Conservation (phyloP, 2,888 invertebrate species). For the Andricus quercusramuli region DNA sequence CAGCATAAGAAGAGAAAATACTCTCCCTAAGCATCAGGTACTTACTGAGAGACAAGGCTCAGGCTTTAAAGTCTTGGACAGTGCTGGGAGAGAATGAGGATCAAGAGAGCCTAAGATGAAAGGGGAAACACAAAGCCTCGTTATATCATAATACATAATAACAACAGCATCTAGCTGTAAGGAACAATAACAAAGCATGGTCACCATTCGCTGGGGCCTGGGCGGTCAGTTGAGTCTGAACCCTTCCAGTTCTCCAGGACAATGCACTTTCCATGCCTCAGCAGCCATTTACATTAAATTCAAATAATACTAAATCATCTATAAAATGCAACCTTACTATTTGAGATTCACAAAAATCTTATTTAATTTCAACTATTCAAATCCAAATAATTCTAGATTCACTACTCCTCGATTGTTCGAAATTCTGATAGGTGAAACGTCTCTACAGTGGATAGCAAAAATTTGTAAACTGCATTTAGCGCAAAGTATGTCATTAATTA, state of each 20-base stretch:
- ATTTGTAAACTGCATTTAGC: too few species aligned
- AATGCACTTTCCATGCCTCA: slow-evolving; percentile 18
- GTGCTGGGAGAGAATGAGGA: slow-evolving; percentile 9
- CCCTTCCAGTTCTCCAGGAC: slow-evolving; percentile 20
- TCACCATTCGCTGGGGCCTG: slow-evolving; percentile 50
- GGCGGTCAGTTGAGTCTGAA: neutral
- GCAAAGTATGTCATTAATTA: too few species aligned
- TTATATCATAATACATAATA: slow-evolving; percentile 67
- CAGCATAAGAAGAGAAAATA: slow-evolving; percentile 12
- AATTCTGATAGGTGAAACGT: too few species aligned
- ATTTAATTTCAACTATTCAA: neutral
- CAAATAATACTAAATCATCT: neutral
- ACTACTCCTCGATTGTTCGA: too few species aligned
- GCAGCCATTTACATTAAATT: slow-evolving; percentile 8
- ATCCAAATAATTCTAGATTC: neutral
- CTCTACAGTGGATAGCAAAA: too few species aligned
- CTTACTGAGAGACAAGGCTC: slow-evolving; percentile 14
- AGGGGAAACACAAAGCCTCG: slow-evolving; percentile 64
- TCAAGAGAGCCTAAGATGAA: slow-evolving; percentile 20
- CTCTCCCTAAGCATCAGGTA: slow-evolving; percentile 4
- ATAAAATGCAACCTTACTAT: neutral
- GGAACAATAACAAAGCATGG: slow-evolving; percentile 51
- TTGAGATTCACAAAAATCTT: neutral
- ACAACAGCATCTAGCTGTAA: slow-evolving; percentile 58
- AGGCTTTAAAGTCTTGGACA: neutral